Percentiles rank a stretch among this genome's conserved stretches.
phyloP scores from a whole-genome alignment of 2,888 invertebrate genomes.

The Perithous albicinctus region DNA sequence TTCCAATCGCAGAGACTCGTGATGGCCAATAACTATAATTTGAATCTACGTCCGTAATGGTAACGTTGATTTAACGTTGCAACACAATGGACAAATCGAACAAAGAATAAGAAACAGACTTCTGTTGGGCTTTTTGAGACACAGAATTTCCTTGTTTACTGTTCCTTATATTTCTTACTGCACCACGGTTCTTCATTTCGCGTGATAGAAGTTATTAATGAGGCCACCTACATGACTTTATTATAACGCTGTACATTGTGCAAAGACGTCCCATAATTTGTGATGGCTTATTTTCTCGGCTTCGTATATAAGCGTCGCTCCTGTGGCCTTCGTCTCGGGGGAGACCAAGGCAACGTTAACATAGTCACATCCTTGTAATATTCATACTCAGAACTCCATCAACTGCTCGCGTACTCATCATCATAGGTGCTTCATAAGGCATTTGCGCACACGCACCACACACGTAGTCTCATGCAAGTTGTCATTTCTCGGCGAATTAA shows the following conservation, averaged over 20 bases:
- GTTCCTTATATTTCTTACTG: neutral
- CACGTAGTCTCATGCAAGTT: slow-evolving; percentile 50
- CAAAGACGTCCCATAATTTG: slow-evolving; percentile 15
- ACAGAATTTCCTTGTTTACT: neutral
- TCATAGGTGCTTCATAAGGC: neutral
- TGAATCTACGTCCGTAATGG: neutral
- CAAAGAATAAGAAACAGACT: neutral
- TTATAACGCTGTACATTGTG: slow-evolving; percentile 5
- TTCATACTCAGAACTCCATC: slow-evolving; percentile 34
- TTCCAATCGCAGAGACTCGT: too few relatives aligned
- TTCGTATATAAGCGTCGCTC: slow-evolving; percentile 26
- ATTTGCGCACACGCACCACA: slow-evolving; percentile 29
- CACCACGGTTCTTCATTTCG: neutral
- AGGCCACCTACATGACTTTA: slow-evolving; percentile 4
- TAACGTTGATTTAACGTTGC: neutral
- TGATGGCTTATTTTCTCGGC: slow-evolving; percentile 13
- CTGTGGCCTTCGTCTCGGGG: slow-evolving; percentile 36
- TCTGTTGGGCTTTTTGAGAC: neutral
- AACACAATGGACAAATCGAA: neutral
- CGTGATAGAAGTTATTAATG: slow-evolving; percentile 1
- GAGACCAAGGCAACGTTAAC: slow-evolving; percentile 4
- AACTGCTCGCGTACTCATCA: slow-evolving; percentile 21
- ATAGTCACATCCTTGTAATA: slow-evolving; percentile 29
- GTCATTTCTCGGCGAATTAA: slow-evolving; percentile 63
- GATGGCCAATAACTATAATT: too few relatives aligned